Conservation (phyloP, 2,797 vertebrate genomes). For the Falco novaeseelandiae region DNA sequence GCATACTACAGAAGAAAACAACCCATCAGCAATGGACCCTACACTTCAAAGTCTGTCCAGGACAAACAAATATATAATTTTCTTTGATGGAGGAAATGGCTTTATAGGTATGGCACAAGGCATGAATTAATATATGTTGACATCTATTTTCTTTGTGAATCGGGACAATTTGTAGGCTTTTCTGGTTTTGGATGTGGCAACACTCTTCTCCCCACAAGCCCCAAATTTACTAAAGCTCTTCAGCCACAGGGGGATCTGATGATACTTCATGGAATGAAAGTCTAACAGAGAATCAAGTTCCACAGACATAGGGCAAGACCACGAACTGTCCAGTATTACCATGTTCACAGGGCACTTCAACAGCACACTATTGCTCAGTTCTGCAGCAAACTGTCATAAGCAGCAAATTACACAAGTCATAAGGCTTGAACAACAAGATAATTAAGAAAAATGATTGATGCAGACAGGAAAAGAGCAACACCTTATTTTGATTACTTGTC, state of each 20-base stretch:
- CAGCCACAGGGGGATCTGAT: neutral
- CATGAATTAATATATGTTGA: neutral
- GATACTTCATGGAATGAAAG: neutral
- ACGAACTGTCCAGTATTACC: neutral
- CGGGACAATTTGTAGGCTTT: neutral
- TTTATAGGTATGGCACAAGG: neutral
- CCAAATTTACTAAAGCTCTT: neutral
- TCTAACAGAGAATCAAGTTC: neutral
- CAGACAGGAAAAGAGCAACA: neutral
- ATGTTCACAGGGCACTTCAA: neutral
- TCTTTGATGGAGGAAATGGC: too few species aligned
- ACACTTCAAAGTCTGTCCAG: neutral
- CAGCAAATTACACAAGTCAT: neutral
- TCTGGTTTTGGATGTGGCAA: neutral
- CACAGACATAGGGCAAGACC: neutral
- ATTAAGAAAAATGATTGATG: slow-evolving; percentile 2
- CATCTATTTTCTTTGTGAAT: neutral
- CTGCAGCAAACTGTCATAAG: neutral
- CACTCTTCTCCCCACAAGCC: neutral
- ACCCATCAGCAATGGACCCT: neutral
- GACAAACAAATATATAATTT: neutral
- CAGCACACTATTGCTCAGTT: neutral
- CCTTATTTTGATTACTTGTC: neutral
- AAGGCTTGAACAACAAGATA: neutral
- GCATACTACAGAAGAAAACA: neutral